Percentiles rank a stretch among this genome's conserved stretches.
Evolutionary conservation across 1,140 invertebrate genomes (phyloP).

Genomic region (Drosophila albomicans): DNA sequence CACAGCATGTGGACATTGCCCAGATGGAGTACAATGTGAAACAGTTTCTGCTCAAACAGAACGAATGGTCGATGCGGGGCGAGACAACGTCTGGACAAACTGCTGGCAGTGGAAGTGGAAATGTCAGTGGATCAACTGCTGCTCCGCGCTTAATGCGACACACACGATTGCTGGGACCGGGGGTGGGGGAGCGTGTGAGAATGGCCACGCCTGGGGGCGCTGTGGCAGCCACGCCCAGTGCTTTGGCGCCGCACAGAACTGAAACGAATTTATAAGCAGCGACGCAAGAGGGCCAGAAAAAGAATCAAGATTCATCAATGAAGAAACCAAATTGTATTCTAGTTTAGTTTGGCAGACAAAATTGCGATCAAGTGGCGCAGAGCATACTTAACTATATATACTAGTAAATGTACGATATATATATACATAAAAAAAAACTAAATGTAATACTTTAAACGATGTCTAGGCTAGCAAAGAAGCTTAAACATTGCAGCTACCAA

Average conservation of each 20-base stretch:
- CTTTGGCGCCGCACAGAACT: conserved; percentile 79
- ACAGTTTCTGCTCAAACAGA: conserved; percentile 87
- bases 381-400: conserved; percentile 49
- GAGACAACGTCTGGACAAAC: conserved; percentile 7
- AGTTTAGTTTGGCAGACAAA: conserved; percentile 56
- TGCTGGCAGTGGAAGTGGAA: neutral
- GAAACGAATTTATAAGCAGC: conserved; percentile 84
- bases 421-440: conserved; percentile 45
- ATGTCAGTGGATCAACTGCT: neutral
- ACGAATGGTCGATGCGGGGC: conserved; percentile 86
- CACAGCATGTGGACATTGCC: conserved; percentile 85
- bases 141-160: conserved; percentile 45
- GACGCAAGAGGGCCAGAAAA: neutral
- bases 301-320: no score
- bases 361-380: conserved; percentile 8
- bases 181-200: conserved; percentile 72
- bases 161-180: conserved; percentile 70
- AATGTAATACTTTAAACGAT: conserved; percentile 60
- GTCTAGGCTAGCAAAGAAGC: conserved; percentile 46
- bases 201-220: conserved; percentile 67
- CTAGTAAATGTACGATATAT: conserved; percentile 45
- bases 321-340: conserved; percentile 76
- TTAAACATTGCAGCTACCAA: conserved; percentile 4
- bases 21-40: conserved; percentile 88
- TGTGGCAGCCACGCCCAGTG: conserved; percentile 62